phyloP scores from a whole-genome alignment of 1,140 invertebrate species.

The Papilio polytes region DNA sequence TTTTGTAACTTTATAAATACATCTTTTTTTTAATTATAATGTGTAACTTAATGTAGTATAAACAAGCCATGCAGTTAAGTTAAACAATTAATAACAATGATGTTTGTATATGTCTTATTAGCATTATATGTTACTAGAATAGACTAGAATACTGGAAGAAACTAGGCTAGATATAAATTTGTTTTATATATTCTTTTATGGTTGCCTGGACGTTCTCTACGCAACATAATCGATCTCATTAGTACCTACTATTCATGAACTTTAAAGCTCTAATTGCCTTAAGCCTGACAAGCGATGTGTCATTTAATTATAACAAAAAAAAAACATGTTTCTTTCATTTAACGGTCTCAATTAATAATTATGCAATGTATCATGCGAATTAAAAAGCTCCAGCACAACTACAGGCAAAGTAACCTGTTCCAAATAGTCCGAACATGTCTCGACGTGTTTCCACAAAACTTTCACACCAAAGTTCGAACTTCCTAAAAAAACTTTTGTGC shows the following conservation, averaged over 20 bases:
- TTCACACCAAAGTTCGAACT: conserved; percentile 15
- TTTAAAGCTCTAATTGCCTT: background rate
- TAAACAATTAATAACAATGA: too few species aligned
- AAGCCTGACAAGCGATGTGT: background rate
- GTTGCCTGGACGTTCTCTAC: background rate
- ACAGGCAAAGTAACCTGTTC: conserved; percentile 30
- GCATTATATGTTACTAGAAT: too few species aligned
- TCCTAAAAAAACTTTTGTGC: conserved; percentile 31
- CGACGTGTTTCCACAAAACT: conserved; percentile 34
- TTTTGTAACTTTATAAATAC: too few species aligned
- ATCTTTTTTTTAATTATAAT: too few species aligned
- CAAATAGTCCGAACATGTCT: conserved; percentile 16
- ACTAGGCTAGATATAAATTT: too few species aligned
- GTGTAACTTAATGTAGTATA: too few species aligned
- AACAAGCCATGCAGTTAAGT: too few species aligned
- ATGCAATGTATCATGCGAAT: conserved; percentile 26
- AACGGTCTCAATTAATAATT: background rate
- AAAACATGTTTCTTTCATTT: background rate
- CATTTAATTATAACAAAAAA: background rate
- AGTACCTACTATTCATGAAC: background rate
- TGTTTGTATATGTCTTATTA: too few species aligned
- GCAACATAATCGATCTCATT: background rate
- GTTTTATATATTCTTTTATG: too few species aligned
- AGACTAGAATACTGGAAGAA: too few species aligned
- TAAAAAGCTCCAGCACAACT: conserved; percentile 19